phyloP scores from a whole-genome alignment of 2,888 invertebrate species.

The Drosophila silvestris region DNA sequence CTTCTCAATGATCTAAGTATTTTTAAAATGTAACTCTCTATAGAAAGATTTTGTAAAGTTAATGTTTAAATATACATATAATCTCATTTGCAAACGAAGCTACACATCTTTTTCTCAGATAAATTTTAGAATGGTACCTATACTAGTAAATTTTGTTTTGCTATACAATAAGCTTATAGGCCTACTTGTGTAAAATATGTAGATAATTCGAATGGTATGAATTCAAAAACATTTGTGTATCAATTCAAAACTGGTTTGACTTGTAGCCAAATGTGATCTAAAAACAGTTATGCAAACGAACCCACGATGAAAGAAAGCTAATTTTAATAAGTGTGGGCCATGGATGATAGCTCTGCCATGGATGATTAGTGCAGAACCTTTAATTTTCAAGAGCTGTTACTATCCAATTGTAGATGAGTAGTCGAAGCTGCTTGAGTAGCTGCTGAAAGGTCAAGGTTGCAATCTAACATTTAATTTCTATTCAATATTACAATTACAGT shows the following conservation, averaged over 20 bases:
- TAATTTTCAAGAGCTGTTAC: neutral
- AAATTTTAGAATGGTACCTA: neutral
- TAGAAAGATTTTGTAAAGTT: neutral
- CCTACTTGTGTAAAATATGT: neutral
- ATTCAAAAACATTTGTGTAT: conserved; percentile 9
- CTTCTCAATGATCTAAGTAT: neutral
- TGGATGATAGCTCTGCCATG: neutral
- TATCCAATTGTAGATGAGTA: neutral
- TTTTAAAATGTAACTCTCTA: neutral
- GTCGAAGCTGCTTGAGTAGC: neutral
- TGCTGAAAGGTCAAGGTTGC: conserved; percentile 33
- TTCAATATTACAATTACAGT: neutral
- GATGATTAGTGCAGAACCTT: neutral
- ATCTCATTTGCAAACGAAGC: too few species aligned
- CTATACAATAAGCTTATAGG: neutral
- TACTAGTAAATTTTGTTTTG: neutral
- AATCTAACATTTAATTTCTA: neutral
- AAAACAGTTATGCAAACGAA: conserved; percentile 35
- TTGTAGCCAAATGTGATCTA: conserved; percentile 4
- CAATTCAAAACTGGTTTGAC: conserved; percentile 17
- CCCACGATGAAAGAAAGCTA: conserved; percentile 11
- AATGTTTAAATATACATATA: neutral
- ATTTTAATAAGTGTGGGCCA: conserved; percentile 20
- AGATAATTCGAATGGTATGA: conserved; percentile 6
- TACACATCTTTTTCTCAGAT: neutral